Conservation (phyloP, 2,797 vertebrate genomes). For the Poecile montanus region DNA sequence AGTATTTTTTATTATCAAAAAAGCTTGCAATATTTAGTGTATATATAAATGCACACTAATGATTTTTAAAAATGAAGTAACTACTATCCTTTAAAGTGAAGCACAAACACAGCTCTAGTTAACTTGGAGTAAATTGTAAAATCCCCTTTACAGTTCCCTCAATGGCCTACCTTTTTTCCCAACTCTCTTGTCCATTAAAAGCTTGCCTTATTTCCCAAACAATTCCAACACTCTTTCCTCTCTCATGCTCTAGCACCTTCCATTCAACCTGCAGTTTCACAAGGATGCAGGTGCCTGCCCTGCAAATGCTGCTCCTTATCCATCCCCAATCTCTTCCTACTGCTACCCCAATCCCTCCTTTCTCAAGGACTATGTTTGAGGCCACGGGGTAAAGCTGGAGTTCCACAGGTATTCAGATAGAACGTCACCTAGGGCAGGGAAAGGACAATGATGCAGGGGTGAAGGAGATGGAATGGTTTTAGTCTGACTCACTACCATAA, state of each 20-base stretch:
- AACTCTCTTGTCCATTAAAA: neutral
- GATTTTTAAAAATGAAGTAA: neutral
- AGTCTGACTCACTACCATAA: neutral
- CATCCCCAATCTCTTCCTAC: neutral
- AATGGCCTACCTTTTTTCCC: neutral
- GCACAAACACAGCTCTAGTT: neutral
- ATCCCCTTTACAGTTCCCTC: neutral
- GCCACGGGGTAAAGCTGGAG: neutral
- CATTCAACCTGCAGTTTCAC: neutral
- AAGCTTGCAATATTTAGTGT: neutral
- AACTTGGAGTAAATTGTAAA: neutral
- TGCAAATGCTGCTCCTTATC: neutral
- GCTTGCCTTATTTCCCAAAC: neutral
- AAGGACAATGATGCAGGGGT: neutral
- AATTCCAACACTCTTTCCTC: neutral
- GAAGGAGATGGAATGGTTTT: neutral
- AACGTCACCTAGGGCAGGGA: neutral
- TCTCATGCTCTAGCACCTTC: neutral
- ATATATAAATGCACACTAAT: neutral
- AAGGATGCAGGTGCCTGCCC: neutral
- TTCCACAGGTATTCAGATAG: rapidly evolving
- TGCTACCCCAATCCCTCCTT: neutral
- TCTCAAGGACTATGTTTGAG: neutral
- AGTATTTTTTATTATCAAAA: neutral
- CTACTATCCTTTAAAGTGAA: neutral